Percentiles rank a stretch among this genome's conserved stretches.
phyloP scores from a whole-genome alignment of 2,113 vertebrate species.

The Indicator indicator region DNA sequence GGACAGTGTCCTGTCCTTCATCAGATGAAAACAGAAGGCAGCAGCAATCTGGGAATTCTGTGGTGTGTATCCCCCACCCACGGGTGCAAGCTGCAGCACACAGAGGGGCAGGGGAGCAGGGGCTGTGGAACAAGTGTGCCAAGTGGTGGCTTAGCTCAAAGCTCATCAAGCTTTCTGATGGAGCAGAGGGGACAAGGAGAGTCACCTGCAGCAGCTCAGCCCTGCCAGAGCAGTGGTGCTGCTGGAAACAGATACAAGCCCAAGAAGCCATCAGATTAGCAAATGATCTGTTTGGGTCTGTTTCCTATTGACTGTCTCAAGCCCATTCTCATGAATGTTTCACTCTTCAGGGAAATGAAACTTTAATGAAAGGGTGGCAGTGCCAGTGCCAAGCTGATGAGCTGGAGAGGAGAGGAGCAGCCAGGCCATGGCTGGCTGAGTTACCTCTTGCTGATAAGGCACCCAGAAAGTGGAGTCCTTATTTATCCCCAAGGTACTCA shows the following conservation, averaged over 20 bases:
- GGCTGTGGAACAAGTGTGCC: neutral
- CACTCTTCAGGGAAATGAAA: constrained; percentile 56
- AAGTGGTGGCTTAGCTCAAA: neutral
- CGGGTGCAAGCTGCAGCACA: neutral
- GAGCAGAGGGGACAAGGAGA: neutral
- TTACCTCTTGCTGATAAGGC: constrained; percentile 4
- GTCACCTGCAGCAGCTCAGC: neutral
- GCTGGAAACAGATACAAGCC: constrained; percentile 25
- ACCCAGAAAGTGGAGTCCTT: neutral
- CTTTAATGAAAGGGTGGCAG: constrained; percentile 25
- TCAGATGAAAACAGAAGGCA: neutral
- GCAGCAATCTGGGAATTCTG: neutral
- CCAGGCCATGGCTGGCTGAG: neutral
- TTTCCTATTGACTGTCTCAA: constrained; percentile 52
- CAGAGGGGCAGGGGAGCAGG: neutral
- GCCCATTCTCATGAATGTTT: constrained; percentile 48
- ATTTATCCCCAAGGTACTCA: neutral
- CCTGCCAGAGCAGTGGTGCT: neutral
- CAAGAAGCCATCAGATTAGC: constrained; percentile 40
- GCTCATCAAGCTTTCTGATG: neutral
- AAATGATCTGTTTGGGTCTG: constrained; percentile 46
- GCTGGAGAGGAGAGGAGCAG: accelerated
- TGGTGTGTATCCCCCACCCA: neutral
- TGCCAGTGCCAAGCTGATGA: neutral
- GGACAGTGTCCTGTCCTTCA: neutral